Conservation (phyloP, 2,113 vertebrate genomes). For the Melozone crissalis region DNA sequence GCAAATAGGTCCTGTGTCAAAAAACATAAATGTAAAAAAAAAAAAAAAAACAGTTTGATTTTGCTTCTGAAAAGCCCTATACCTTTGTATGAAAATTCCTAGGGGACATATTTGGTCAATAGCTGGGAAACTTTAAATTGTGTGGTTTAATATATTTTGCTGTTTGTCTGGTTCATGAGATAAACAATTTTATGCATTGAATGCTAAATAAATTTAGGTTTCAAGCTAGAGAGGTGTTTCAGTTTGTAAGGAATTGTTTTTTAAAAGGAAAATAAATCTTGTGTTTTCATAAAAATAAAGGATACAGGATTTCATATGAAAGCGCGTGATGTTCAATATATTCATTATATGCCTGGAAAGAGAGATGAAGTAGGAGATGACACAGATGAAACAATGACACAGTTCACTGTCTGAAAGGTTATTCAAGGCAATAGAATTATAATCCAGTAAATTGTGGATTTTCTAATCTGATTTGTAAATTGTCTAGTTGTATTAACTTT, state of each 20-base stretch:
- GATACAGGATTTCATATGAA: neutral
- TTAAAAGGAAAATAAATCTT: neutral
- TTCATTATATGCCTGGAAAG: neutral
- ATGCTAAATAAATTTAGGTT: neutral
- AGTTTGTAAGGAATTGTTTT: neutral
- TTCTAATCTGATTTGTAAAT: neutral
- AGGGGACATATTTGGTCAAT: neutral
- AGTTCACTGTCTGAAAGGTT: neutral
- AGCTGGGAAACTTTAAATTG: neutral
- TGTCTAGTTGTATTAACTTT: neutral
- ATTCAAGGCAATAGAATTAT: neutral
- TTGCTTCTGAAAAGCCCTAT: neutral
- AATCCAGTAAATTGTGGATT: neutral
- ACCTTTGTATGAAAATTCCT: neutral
- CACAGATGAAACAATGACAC: neutral
- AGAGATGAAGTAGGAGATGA: neutral
- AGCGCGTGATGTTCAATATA: neutral
- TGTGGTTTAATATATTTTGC: neutral
- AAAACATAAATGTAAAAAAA: neutral
- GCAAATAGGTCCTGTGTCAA: neutral
- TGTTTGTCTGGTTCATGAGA: neutral
- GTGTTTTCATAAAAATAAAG: neutral
- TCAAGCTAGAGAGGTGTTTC: neutral
- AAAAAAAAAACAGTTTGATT: neutral
- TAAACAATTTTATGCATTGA: neutral